Evolutionary conservation across 2,113 vertebrate species (phyloP).

Genomic region (Paedocypris sp.): DNA sequence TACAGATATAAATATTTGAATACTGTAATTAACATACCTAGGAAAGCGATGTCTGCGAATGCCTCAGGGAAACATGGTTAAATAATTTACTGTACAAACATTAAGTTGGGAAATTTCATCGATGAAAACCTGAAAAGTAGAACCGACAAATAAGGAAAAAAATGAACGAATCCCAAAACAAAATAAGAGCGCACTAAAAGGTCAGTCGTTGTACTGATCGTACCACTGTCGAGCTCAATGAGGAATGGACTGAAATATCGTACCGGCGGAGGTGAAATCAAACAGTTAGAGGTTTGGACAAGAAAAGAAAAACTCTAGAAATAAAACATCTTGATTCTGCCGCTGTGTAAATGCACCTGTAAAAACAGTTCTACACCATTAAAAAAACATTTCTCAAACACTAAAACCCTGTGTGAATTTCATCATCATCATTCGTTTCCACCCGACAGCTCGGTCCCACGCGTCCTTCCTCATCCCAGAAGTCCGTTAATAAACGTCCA

Average conservation of each 20-base stretch:
- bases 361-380: slow-evolving; percentile 48
- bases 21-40: slow-evolving; percentile 41
- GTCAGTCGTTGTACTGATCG: too few species aligned
- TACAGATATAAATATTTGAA: slow-evolving; percentile 42
- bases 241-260: slow-evolving; percentile 29
- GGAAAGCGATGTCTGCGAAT: slow-evolving; percentile 42
- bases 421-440: slow-evolving; percentile 15
- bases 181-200: too few species aligned
- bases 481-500: slow-evolving; percentile 29
- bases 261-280: slow-evolving; percentile 32
- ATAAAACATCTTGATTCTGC: too few species aligned
- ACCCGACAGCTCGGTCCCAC: slow-evolving; percentile 13
- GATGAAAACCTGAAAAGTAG: too few species aligned
- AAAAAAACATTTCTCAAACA: slow-evolving; percentile 34
- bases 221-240: slow-evolving; percentile 16
- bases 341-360: too few species aligned
- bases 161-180: too few species aligned
- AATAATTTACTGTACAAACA: slow-evolving; percentile 64
- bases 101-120: slow-evolving; percentile 17
- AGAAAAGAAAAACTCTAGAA: background rate
- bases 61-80: slow-evolving; percentile 46
- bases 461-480: slow-evolving; percentile 41
- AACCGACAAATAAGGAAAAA: too few species aligned
- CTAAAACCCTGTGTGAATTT: slow-evolving; percentile 60
- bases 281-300: background rate